Evolutionary conservation across 35 echinoderm and acorn worm species (phyloP), one percentile per base, ranked within the genome.

Genomic region (Anneissia japonica): DNA sequence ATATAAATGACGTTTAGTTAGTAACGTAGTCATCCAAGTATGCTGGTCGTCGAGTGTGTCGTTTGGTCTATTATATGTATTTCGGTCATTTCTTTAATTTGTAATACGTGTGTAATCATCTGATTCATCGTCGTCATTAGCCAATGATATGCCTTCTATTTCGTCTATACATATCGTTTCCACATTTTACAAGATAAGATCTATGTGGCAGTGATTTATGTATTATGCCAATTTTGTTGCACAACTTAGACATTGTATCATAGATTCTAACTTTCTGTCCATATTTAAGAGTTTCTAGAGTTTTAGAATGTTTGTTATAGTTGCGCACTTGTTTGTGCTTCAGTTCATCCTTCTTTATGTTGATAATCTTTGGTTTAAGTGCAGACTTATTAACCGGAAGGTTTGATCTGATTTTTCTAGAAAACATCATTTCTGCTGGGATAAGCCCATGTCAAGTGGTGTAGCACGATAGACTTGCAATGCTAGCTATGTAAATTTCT

Each of bases 361-460:
- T 23, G 2, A 64, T 64, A 64, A 64, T 9, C 1, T 6, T 23
- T 64, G 51, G 51, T 64, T 64, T 64, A 16, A 64, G 51, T 23
- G 26, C 19, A 19, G 5, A 23, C 6, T 6, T 26, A 9, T 45
- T 16, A 26, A 87, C 77, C 23, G 91, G 86, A 21, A 93, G n/a
- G 33, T 75, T 86, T 38, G 86, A 72, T 21, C 64, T 64, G 5
- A 93, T 29, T 74, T 31, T 46, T 35, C 91, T 74, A 55, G 73
- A 74, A 46, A 93, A 72, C 21, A 89, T 55, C 37, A 89, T 34
- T 77, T 92, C 75, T 39, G 38, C 85, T 84, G 86, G 91, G 13
- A 80, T 79, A 64, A 76, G 39, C 26, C 86, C 85, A 84, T 73
- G 37, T 81, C 64, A 4, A 92, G 86, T 74, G 90, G 84, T 28